Conservation (phyloP, 2,113 vertebrate species). For the Rhynchomys soricoides region DNA sequence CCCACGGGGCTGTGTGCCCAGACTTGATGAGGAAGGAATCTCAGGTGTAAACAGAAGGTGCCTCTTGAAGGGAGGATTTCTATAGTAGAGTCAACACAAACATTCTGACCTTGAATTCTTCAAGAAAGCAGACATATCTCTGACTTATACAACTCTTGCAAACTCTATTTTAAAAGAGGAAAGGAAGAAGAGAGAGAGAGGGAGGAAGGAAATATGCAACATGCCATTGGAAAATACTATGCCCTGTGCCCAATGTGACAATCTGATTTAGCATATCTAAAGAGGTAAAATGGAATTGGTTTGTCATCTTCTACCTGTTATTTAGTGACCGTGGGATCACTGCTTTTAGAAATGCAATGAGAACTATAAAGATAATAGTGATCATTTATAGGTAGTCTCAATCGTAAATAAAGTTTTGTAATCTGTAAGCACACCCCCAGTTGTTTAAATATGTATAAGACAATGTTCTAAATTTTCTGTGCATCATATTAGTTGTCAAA, state of each 20-base stretch:
- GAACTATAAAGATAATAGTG: neutral
- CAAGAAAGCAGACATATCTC: neutral
- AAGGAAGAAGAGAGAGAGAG: rapidly evolving
- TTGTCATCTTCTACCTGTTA: neutral
- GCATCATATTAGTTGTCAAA: neutral
- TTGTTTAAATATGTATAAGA: neutral
- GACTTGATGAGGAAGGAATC: neutral
- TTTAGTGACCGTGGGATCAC: neutral
- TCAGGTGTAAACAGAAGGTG: neutral
- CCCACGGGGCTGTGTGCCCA: neutral
- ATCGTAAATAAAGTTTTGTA: conserved; percentile 45
- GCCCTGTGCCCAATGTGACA: neutral
- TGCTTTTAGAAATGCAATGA: conserved; percentile 22
- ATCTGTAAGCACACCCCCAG: neutral
- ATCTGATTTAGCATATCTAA: neutral
- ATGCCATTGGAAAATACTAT: neutral
- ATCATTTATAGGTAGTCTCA: neutral
- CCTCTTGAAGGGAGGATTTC: neutral
- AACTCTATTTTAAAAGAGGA: neutral
- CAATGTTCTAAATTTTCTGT: conserved; percentile 13
- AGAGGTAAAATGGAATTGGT: neutral
- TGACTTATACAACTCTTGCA: neutral
- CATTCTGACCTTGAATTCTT: neutral
- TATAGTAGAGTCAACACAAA: neutral
- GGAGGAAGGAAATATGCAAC: neutral